Conservation (phyloP, 2,797 vertebrate genomes). For the Centropyge bicolor region DNA sequence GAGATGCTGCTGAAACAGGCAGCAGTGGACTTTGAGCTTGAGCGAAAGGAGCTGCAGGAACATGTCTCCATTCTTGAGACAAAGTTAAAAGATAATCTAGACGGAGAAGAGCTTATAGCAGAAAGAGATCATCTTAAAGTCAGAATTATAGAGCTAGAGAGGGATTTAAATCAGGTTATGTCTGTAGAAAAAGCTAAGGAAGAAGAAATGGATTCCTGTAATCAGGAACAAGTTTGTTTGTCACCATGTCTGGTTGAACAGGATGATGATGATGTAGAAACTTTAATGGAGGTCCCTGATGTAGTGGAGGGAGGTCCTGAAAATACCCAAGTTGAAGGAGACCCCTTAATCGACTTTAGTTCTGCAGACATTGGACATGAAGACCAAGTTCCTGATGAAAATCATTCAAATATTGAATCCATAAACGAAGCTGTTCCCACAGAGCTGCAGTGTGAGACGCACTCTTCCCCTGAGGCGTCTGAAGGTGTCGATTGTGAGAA, state of each 20-base stretch:
- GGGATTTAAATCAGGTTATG: conserved; percentile 64
- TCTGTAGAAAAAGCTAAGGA: conserved; percentile 71
- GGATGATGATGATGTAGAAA: conserved; percentile 11
- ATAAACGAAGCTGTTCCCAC: conserved; percentile 17
- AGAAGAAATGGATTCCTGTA: conserved; percentile 63
- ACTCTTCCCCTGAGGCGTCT: conserved; percentile 9
- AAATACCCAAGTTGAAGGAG: not conserved
- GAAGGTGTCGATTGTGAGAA: conserved; percentile 32
- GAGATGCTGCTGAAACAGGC: conserved; percentile 81
- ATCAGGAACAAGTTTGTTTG: conserved; percentile 19
- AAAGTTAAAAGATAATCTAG: conserved; percentile 66
- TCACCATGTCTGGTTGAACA: conserved; percentile 21
- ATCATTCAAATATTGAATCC: conserved; percentile 30
- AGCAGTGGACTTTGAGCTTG: conserved; percentile 78
- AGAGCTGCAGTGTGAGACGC: not conserved
- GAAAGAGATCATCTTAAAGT: conserved; percentile 80
- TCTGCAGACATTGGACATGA: conserved; percentile 6
- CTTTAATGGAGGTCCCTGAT: not conserved
- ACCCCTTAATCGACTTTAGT: not conserved
- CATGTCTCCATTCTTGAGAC: conserved; percentile 76
- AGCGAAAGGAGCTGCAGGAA: conserved; percentile 81
- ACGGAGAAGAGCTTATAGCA: conserved; percentile 71
- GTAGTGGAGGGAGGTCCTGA: not conserved
- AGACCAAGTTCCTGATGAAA: conserved; percentile 8
- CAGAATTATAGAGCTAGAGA: conserved; percentile 78